Conservation (phyloP, 2,113 vertebrate species). For the Urocynchramus pylzowi region DNA sequence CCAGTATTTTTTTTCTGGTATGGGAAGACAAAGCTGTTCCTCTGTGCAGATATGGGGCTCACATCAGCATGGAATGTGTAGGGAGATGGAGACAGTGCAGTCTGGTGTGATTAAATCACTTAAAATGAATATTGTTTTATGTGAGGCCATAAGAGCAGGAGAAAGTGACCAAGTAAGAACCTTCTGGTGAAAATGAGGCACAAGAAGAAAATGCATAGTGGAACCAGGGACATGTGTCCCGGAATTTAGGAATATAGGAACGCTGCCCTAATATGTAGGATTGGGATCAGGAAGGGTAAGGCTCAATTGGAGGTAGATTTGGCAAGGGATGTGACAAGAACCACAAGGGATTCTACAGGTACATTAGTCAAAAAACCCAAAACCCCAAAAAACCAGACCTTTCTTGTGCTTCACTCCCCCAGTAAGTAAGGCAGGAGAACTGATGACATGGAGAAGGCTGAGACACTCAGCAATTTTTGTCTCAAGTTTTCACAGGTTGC, state of each 20-base stretch:
- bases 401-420: neutral
- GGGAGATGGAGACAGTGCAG: neutral
- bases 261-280: fast-evolving
- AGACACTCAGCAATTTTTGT: neutral
- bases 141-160: neutral
- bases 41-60: neutral
- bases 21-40: neutral
- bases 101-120: neutral
- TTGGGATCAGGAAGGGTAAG: neutral
- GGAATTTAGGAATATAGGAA: neutral
- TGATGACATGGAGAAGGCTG: neutral
- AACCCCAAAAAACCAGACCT: neutral
- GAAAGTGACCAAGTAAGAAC: neutral
- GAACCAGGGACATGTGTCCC: neutral
- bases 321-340: neutral
- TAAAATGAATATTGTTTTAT: neutral
- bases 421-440: neutral
- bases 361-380: neutral
- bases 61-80: neutral
- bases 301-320: neutral
- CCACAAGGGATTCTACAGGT: neutral
- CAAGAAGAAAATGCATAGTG: neutral
- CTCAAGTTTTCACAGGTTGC: neutral
- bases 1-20: neutral
- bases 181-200: neutral